Evolutionary conservation across 2,888 invertebrate genomes (phyloP).

Genomic region (Napeogenes inachia): DNA sequence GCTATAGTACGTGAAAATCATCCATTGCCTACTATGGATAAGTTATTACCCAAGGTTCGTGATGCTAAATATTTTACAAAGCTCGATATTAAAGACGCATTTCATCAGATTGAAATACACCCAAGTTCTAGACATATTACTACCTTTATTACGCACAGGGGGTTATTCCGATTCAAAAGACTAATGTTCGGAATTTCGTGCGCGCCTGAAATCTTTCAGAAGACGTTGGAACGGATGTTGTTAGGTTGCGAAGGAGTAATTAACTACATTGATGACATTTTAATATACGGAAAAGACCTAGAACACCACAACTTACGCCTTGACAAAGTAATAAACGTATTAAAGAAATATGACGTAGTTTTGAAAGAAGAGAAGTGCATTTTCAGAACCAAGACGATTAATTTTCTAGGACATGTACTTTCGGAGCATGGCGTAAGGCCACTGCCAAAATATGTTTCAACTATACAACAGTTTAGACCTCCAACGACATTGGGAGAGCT

Average conservation of each 20-base stretch:
- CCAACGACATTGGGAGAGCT: slow-evolving; percentile 32
- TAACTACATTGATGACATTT: slow-evolving; percentile 37
- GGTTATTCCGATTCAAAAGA: slow-evolving; percentile 40
- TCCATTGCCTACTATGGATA: slow-evolving; percentile 35
- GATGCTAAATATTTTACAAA: slow-evolving; percentile 32
- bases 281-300: slow-evolving; percentile 26
- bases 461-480: slow-evolving; percentile 24
- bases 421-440: slow-evolving; percentile 27
- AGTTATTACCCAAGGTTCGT: slow-evolving; percentile 33
- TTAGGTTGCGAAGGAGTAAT: slow-evolving; percentile 31
- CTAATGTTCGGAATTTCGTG: slow-evolving; percentile 47
- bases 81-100: slow-evolving; percentile 34
- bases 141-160: slow-evolving; percentile 33
- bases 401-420: slow-evolving; percentile 32
- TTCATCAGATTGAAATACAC: slow-evolving; percentile 34
- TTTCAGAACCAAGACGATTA: slow-evolving; percentile 9
- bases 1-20: slow-evolving; percentile 37
- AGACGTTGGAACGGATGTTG: slow-evolving; percentile 33
- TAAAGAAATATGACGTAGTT: slow-evolving; percentile 27
- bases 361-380: slow-evolving; percentile 28
- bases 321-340: slow-evolving; percentile 20
- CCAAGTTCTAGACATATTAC: slow-evolving; percentile 32
- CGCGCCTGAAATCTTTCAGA: slow-evolving; percentile 34
- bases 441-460: slow-evolving; percentile 29
- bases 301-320: slow-evolving; percentile 27